These are phyloP conservation scores for Oreochromis mossambicus DNA, from an alignment of 2,797 vertebrate species.

Conservation along the genomic window DNA sequence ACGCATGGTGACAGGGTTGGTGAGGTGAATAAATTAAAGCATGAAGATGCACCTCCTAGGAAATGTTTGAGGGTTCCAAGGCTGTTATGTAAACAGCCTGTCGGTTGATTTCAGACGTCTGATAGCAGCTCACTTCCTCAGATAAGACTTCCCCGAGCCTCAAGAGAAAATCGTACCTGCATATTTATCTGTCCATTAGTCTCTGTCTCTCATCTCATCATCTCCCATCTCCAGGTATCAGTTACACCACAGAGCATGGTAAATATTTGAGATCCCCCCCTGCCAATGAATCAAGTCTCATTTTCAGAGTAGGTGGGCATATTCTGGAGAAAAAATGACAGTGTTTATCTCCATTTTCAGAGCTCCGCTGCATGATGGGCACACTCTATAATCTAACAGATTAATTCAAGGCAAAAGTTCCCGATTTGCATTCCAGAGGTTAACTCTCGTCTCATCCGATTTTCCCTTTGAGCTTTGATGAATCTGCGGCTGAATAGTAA, in stretches of 20 bases:
- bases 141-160: slow-evolving; percentile 22
- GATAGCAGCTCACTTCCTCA: neutral
- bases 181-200: slow-evolving; percentile 55
- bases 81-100: slow-evolving; percentile 13
- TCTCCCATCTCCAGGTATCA: slow-evolving; percentile 27
- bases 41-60: neutral
- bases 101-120: slow-evolving; percentile 13
- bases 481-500: slow-evolving; percentile 11
- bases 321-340: neutral
- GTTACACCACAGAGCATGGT: slow-evolving; percentile 15
- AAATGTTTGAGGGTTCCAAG: slow-evolving; percentile 4
- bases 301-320: slow-evolving; percentile 20
- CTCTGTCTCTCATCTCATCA: slow-evolving; percentile 22
- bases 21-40: slow-evolving; percentile 24
- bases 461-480: slow-evolving; percentile 39
- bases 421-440: slow-evolving; percentile 47
- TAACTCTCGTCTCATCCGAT: neutral
- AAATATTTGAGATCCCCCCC: slow-evolving; percentile 37
- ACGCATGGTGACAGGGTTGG: neutral
- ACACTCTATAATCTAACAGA: slow-evolving; percentile 12
- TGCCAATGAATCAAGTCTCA: slow-evolving; percentile 12
- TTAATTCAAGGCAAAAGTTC: slow-evolving; percentile 22
- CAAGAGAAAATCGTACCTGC: slow-evolving; percentile 28
- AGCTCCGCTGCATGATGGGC: slow-evolving; percentile 18
- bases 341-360: slow-evolving; percentile 30